Base-by-base conservation (phyloP, 2,888 invertebrate genomes). In the Spialia ferax region DNA sequence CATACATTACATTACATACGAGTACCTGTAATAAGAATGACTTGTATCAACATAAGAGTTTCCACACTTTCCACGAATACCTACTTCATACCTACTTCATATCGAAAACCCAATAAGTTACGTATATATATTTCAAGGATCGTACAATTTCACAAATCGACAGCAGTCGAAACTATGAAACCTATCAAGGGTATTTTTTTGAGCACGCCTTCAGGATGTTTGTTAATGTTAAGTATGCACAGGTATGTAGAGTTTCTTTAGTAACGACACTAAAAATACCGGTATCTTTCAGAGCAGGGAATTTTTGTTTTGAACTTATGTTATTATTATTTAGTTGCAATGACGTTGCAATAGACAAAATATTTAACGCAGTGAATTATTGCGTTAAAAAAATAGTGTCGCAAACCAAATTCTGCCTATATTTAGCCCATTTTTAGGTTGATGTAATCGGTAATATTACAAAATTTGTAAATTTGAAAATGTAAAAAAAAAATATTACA, bases 141-240 rank as follows among this genome's bases (percentile, higher is more conserved):
- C 18, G 18, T 18, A 45, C 18, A 18, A 45, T 45, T 45, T 45
- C 45, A 10, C 18, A 45, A 45, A 45, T 45, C 18, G 45, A 45
- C 45, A 45, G 18, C 45, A 45, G n/a, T 18, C 45, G 18, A 15
- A 42, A 42, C 42, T 45, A 45, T 18, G 45, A 45, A 45, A 18
- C 18, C 10, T 45, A 45, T 45, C 45, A 45, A 45, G 45, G 45
- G 18, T 45, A 45, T 45, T 45, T 45, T 45, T n/a, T 45, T 45
- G 18, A 45, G 18, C 4, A 8, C 18, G 10, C 15, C 18, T 18
- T 45, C 45, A 45, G 45, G 45, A 45, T 45, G 18, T 45, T 45
- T 45, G 45, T 45, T 18, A 45, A 18, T 45, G 45, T 18, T 18
- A 45, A 10, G 18, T 3, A 13, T 45, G 4, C 2, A 13, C 18